These are phyloP conservation scores for Saccostrea cuccullata DNA, from an alignment of 1,140 invertebrate species.

Conservation along the genomic window DNA sequence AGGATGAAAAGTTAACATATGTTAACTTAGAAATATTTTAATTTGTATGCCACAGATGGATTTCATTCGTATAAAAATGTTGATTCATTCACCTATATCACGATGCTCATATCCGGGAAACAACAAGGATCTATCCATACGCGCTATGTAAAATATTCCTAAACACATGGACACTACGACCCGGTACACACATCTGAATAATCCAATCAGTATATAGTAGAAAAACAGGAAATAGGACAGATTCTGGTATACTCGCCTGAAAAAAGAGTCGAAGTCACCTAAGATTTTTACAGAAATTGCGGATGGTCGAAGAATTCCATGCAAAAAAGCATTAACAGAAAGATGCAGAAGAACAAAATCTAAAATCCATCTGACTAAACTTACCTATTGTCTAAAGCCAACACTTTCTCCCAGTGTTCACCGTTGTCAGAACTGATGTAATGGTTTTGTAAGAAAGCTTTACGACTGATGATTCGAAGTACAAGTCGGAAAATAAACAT, in stretches of 20 bases:
- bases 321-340: too few relatives aligned
- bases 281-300: too few relatives aligned
- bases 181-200: not conserved
- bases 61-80: not conserved
- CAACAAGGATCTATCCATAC: not conserved
- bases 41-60: too few relatives aligned
- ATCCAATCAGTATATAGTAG: conserved; percentile 6
- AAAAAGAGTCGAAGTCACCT: not conserved
- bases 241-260: conserved; percentile 33
- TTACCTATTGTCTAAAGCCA: conserved; percentile 20
- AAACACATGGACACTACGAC: not conserved
- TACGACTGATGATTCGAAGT: conserved; percentile 21
- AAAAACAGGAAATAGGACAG: conserved; percentile 40
- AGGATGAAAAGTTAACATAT: too few relatives aligned
- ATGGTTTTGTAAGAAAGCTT: conserved; percentile 15
- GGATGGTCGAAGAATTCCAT: too few relatives aligned
- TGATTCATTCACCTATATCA: not conserved
- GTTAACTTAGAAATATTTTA: too few relatives aligned
- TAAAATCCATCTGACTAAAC: too few relatives aligned
- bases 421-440: not conserved
- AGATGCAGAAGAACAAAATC: too few relatives aligned
- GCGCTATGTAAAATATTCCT: not conserved
- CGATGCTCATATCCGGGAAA: conserved; percentile 6
- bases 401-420: not conserved
- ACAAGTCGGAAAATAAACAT: not conserved